Evolutionary conservation across 2,797 vertebrate species (phyloP), one percentile per base, ranked within the genome.

Genomic region (Acanthurus tractus): DNA sequence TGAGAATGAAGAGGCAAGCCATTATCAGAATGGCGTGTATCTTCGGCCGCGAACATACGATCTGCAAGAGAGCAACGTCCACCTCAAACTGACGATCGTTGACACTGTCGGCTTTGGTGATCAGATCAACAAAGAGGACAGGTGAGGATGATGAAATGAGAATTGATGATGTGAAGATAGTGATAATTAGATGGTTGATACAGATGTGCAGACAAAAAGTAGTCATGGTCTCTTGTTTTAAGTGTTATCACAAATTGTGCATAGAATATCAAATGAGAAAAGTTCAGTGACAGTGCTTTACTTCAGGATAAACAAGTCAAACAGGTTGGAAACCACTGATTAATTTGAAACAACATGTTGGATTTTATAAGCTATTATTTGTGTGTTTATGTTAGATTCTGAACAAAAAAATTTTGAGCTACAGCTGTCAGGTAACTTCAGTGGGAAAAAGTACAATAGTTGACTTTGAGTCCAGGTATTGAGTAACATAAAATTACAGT

Each of bases 71-170:
- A 99, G 97, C 94, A 99, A 97, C 0, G 98, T 99, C 34, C 97
- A 98, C 81, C 96, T 99, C 15, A 99, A 98, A 73, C 93, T 99
- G 29, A 99, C 98, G 0, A 97, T 99, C 0, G 98, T 99, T 42
- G 97, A 99, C 18, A 97, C 97, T 0, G 98, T 99, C 2, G 98
- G 98, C 42, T 99, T 99, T 2, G 98, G 98, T 3, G 98, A 99
- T 63, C 98, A 99, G 93, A 98, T 99, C 70, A 99, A 99, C 84
- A 99, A 99, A 88, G 98, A 99, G 1, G 97, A 99, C 78, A 99
- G 98, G 98, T 98, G 94, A 94, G 95, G 18, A 36, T 1, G 5
- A 5, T 8, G 22, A 69, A 66, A 22, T 29, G 29, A 38, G 23
- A 8, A 22, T 8, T 1, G 8, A n/a, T 38, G 49, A 11, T 15